Percentiles rank a stretch among this genome's conserved stretches.
These are phyloP conservation scores for Branchinecta lynchi DNA, from an alignment of 1,140 invertebrate genomes.

Conservation along the genomic window DNA sequence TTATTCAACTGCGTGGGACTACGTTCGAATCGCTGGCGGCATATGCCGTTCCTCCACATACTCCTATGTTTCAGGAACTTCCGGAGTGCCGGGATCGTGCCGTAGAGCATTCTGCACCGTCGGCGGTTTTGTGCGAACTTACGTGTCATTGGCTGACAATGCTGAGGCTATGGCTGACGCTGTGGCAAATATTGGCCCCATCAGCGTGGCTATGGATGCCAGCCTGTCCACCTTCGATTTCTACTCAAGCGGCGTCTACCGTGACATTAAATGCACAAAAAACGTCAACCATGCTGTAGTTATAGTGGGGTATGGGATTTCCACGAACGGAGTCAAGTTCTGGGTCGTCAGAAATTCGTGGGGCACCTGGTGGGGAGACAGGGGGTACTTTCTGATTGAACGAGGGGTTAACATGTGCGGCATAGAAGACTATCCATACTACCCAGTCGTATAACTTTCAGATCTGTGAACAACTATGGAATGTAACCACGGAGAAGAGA, in stretches of 20 bases:
- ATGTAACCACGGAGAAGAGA: too few species aligned
- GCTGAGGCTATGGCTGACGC: conserved; percentile 15
- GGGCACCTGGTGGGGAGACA: conserved; percentile 32
- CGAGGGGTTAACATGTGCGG: conserved; percentile 34
- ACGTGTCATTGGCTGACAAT: conserved; percentile 2
- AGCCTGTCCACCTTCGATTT: neutral
- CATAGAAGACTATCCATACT: conserved; percentile 26
- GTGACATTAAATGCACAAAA: conserved; percentile 17
- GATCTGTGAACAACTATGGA: neutral
- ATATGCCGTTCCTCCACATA: neutral
- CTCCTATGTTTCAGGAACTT: neutral
- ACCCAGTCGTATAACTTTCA: conserved; percentile 20
- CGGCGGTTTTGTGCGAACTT: neutral
- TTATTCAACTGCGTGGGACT: conserved; percentile 12
- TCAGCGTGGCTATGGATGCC: conserved; percentile 20
- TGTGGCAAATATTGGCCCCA: conserved; percentile 17
- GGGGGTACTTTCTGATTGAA: conserved; percentile 34
- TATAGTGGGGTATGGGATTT: conserved; percentile 17
- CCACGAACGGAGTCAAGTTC: conserved; percentile 29
- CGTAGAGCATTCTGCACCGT: neutral
- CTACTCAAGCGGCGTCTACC: conserved; percentile 5
- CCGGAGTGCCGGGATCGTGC: neutral
- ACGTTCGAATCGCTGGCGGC: conserved; percentile 8
- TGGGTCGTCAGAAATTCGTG: conserved; percentile 44
- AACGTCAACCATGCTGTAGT: conserved; percentile 15